phyloP scores from a whole-genome alignment of 2,113 vertebrate species.

The Rhinogobius similis region DNA sequence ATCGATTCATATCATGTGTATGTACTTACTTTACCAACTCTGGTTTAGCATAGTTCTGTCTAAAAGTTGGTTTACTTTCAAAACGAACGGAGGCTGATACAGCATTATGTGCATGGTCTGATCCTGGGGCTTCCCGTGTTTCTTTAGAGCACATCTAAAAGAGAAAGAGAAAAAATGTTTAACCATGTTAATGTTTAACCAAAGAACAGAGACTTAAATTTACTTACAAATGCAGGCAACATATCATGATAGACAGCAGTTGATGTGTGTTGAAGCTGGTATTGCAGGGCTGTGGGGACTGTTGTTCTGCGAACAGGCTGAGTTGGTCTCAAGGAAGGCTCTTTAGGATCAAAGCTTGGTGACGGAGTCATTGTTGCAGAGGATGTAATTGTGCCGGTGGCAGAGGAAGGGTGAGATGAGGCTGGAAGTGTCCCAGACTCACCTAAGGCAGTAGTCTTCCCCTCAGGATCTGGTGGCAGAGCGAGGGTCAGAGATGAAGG shows the following conservation, averaged over 20 bases:
- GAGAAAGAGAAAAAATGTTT: slow-evolving; percentile 6
- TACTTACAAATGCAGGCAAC: slow-evolving; percentile 97
- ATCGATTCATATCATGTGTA: neutral
- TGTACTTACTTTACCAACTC: slow-evolving; percentile 90
- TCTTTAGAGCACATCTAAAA: slow-evolving; percentile 96
- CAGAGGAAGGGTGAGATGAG: slow-evolving; percentile 64
- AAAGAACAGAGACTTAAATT: neutral
- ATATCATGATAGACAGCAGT: slow-evolving; percentile 96
- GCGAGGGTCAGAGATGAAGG: slow-evolving; percentile 85
- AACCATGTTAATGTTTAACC: neutral
- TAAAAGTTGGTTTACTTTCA: slow-evolving; percentile 87
- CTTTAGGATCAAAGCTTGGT: slow-evolving; percentile 82
- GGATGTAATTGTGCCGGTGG: slow-evolving; percentile 53
- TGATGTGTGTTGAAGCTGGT: slow-evolving; percentile 91
- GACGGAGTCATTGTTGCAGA: slow-evolving; percentile 47
- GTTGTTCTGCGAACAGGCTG: slow-evolving; percentile 86
- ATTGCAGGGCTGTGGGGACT: slow-evolving; percentile 83
- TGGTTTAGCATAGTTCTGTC: slow-evolving; percentile 82
- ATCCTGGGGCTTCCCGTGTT: slow-evolving; percentile 80
- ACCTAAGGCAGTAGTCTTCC: slow-evolving; percentile 79
- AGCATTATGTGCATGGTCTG: slow-evolving; percentile 79
- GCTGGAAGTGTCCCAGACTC: slow-evolving; percentile 82
- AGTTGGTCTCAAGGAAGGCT: slow-evolving; percentile 89
- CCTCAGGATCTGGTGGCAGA: slow-evolving; percentile 89
- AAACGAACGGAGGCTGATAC: slow-evolving; percentile 85